Evolutionary conservation across 2,888 invertebrate genomes (phyloP), one percentile per base, ranked within the genome.

Genomic region (Patella depressa): DNA sequence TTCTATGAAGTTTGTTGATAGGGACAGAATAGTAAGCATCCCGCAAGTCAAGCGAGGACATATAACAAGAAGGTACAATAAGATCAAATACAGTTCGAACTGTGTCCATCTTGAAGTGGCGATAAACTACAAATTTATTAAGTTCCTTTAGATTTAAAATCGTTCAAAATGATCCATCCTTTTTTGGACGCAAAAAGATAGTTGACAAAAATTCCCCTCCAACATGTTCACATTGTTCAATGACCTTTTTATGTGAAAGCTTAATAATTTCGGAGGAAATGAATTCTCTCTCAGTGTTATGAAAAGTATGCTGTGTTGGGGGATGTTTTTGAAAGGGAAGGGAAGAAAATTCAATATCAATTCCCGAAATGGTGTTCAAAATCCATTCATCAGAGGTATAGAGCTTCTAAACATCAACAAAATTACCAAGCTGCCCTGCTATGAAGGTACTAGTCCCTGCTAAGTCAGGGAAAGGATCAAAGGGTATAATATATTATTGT

Each of bases 21-120:
- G 75, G 75, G 3, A 70, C 75, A n/a, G 75, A 70, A 53, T 59
- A 75, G n/a, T 75, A 75, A 29, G 75, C 70, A 54, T 75, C 75
- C 34, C 53, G 59, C 70, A 55, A 53, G 24, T 75, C 75, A 15
- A 75, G 17, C 15, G 71, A 70, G 14, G 69, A 17, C 75, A 59
- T 65, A 65, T n/a, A 75, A n/a, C 75, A 75, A n/a, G 34, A 29
- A 34, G 75, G 75, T 14, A 14, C 15, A 14, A 75, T 69, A 15
- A 75, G n/a, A 69, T 71, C 54, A 12, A 75, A 24, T 12, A 19
- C 69, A 70, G 75, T 70, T 75, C 70, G 34, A 19, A 75, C 19
- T 0, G 70, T 75, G 15, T 75, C 75, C 75, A 71, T 75, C 59
- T 59, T 59, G 9, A 71, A 75, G 53, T 75, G 75, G 15, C 70